phyloP scores from a whole-genome alignment of 2,888 invertebrate species.

The Ischnura elegans region DNA sequence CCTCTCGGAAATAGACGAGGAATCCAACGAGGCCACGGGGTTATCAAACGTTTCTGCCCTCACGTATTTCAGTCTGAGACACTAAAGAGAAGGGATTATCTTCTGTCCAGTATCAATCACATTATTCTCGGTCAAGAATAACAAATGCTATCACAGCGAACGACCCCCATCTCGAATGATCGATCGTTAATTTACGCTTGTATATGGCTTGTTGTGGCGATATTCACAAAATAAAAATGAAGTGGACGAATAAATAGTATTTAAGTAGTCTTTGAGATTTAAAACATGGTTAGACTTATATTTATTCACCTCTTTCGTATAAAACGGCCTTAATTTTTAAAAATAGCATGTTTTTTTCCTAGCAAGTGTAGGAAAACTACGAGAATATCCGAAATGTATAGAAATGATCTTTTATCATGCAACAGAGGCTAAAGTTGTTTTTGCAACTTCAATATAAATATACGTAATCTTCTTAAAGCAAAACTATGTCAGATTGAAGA shows the following conservation, averaged over 20 bases:
- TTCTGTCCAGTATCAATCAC: not conserved
- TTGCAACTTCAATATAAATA: too few species aligned
- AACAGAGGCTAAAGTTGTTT: too few species aligned
- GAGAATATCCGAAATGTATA: too few species aligned
- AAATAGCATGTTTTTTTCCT: too few species aligned
- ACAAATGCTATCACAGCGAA: not conserved
- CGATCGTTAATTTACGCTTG: not conserved
- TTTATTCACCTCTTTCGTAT: not conserved
- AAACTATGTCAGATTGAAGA: too few species aligned
- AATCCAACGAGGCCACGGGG: not conserved
- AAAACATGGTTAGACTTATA: too few species aligned
- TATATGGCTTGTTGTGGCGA: not conserved
- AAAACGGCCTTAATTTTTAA: not conserved
- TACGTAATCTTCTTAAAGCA: too few species aligned
- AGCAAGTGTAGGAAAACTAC: too few species aligned
- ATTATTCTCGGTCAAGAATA: not conserved
- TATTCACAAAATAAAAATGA: not conserved
- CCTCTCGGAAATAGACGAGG: not conserved
- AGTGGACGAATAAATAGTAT: not conserved
- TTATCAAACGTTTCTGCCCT: conserved; percentile 5
- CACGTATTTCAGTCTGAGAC: not conserved
- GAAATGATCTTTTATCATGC: too few species aligned
- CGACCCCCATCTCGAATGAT: not conserved
- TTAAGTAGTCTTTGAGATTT: not conserved
- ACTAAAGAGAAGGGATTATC: not conserved